Percentiles rank a stretch among this genome's conserved stretches.
Evolutionary conservation across 2,888 invertebrate genomes (phyloP).

Genomic region (Volucella zonaria): DNA sequence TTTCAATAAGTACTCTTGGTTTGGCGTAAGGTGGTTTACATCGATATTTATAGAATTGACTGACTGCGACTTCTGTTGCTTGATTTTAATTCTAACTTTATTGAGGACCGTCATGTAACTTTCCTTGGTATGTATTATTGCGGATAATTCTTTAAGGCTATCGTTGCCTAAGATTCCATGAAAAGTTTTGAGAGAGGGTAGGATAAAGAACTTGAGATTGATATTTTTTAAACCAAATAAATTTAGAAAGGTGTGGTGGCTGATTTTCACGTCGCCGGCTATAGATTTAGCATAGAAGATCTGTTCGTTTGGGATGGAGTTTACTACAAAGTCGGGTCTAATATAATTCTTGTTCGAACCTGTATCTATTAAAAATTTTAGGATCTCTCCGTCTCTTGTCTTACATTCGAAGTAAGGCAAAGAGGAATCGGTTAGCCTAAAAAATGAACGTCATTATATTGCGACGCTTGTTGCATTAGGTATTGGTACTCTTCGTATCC

Average conservation of each 20-base stretch:
- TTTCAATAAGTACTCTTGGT: neutral
- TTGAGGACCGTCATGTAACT: constrained; percentile 6
- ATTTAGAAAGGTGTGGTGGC: constrained; percentile 25
- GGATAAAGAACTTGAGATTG: constrained; percentile 18
- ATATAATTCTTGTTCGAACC: constrained; percentile 23
- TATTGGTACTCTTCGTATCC: no score
- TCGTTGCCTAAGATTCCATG: no score
- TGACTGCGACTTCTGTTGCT: no score
- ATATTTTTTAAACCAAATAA: constrained; percentile 15
- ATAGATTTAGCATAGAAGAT: constrained; percentile 26
- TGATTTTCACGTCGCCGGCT: constrained; percentile 26
- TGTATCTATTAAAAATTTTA: constrained; percentile 33
- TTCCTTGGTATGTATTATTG: no score
- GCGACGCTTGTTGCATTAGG: no score
- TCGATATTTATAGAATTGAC: neutral
- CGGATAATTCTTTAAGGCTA: no score
- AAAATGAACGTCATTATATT: neutral
- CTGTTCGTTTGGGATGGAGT: neutral
- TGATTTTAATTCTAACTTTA: constrained; percentile 1
- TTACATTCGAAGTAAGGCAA: constrained; percentile 22
- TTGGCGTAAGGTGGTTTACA: neutral
- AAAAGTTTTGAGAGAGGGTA: neutral
- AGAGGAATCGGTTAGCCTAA: constrained; percentile 10
- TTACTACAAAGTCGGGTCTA: constrained; percentile 18
- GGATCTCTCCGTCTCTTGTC: constrained; percentile 13